Conservation (phyloP, 2,888 invertebrate species). For the Lasiommata megera region DNA sequence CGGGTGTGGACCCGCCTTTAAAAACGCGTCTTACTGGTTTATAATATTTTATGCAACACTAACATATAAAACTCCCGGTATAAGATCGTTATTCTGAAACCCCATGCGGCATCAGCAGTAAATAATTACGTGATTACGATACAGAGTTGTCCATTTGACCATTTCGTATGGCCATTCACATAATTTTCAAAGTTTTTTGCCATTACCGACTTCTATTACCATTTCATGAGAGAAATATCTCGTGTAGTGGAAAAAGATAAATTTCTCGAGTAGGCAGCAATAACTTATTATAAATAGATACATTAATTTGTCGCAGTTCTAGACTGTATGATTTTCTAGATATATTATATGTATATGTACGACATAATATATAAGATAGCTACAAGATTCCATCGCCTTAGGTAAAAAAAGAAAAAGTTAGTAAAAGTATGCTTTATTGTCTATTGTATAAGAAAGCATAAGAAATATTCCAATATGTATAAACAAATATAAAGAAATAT, state of each 20-base stretch:
- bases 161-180: slow-evolving; percentile 2
- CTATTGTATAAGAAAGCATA: too few species aligned
- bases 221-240: slow-evolving; percentile 9
- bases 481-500: too few species aligned
- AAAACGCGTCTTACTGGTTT: too few species aligned
- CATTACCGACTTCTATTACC: neutral
- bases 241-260: neutral
- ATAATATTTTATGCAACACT: neutral
- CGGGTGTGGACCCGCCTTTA: too few species aligned
- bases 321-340: neutral
- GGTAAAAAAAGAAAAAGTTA: too few species aligned
- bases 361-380: too few species aligned
- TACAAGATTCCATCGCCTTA: too few species aligned
- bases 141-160: slow-evolving; percentile 1
- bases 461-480: too few species aligned
- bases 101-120: neutral
- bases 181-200: slow-evolving; percentile 6
- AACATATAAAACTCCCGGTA: neutral
- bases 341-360: too few species aligned
- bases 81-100: neutral
- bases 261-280: neutral
- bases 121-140: slow-evolving; percentile 6
- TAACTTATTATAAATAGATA: slow-evolving; percentile 5
- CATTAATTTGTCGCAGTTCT: neutral
- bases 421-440: too few species aligned